Evolutionary conservation across 2,888 invertebrate species (phyloP).

Genomic region (Diloba caeruleocephala): DNA sequence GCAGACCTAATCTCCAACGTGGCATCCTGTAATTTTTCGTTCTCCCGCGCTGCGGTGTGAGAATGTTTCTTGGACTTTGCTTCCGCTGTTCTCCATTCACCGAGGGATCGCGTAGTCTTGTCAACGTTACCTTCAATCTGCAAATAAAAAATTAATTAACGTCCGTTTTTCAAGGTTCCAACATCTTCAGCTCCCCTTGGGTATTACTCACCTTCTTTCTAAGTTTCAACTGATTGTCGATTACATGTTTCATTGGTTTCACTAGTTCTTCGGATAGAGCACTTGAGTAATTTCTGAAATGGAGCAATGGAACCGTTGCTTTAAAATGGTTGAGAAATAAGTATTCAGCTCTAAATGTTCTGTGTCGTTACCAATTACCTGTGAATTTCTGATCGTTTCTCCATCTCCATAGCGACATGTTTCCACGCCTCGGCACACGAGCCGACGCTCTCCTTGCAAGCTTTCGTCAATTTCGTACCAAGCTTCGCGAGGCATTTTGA

Average conservation of each 20-base stretch:
- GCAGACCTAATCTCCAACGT: constrained; percentile 83
- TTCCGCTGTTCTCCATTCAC: constrained; percentile 96
- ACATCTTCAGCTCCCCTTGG: constrained; percentile 10
- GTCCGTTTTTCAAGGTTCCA: constrained; percentile 1
- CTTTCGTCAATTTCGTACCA: constrained; percentile 95
- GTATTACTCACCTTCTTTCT: constrained; percentile 90
- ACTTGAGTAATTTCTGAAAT: constrained; percentile 92
- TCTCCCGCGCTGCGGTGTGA: constrained; percentile 95
- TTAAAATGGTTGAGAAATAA: constrained; percentile 33
- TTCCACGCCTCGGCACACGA: constrained; percentile 97
- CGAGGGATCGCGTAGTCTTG: constrained; percentile 94
- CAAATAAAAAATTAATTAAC: constrained; percentile 35
- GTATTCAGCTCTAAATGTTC: neutral
- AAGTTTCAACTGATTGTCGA: constrained; percentile 92
- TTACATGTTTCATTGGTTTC: constrained; percentile 94
- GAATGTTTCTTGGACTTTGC: constrained; percentile 97
- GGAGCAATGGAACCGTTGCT: constrained; percentile 41
- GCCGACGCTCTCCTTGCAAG: constrained; percentile 93
- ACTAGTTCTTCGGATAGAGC: constrained; percentile 96
- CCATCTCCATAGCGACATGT: constrained; percentile 97
- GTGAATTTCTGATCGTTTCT: constrained; percentile 96
- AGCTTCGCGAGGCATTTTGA: constrained; percentile 97
- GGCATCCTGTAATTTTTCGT: constrained; percentile 96
- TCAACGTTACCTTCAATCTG: constrained; percentile 94
- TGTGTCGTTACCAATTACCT: constrained; percentile 78